phyloP scores from a whole-genome alignment of 2,888 invertebrate species.

The Archaeoteleia sp. region DNA sequence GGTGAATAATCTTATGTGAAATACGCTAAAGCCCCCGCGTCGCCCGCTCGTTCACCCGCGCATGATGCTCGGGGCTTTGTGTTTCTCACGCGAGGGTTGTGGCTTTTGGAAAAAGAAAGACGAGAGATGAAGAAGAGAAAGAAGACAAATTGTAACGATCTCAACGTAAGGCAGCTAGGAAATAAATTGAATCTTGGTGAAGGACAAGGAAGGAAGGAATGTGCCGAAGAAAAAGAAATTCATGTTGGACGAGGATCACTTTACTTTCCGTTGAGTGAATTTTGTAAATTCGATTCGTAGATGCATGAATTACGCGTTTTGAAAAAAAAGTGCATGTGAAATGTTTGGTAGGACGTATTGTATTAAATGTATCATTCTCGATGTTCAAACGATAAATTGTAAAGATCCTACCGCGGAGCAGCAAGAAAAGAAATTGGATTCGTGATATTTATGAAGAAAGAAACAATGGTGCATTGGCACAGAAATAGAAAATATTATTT shows the following conservation, averaged over 20 bases:
- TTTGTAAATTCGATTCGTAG: too few relatives aligned
- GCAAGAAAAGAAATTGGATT: too few relatives aligned
- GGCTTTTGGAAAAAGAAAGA: constrained; percentile 21
- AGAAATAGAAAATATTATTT: too few relatives aligned
- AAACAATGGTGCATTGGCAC: too few relatives aligned
- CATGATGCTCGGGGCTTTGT: constrained; percentile 16
- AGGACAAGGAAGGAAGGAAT: constrained; percentile 45
- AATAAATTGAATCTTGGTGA: constrained; percentile 67
- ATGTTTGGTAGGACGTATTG: too few relatives aligned
- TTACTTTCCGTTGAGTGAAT: too few relatives aligned
- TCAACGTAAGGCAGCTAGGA: constrained; percentile 59
- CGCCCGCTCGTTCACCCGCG: constrained; percentile 32
- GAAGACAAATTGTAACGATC: constrained; percentile 66
- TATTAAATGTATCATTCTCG: too few relatives aligned
- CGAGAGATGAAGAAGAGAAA: constrained; percentile 16
- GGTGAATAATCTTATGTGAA: constrained; percentile 37
- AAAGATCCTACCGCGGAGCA: too few relatives aligned
- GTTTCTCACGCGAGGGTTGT: constrained; percentile 28
- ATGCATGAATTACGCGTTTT: too few relatives aligned
- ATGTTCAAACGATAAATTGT: too few relatives aligned
- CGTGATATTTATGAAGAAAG: too few relatives aligned
- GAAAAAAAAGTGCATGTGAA: too few relatives aligned
- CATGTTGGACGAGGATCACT: constrained; percentile 2
- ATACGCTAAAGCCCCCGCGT: constrained; percentile 25
- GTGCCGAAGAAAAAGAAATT: constrained; percentile 25